Evolutionary conservation across 2,113 vertebrate genomes (phyloP).

Genomic region (Oxygymnocypris stewartii): DNA sequence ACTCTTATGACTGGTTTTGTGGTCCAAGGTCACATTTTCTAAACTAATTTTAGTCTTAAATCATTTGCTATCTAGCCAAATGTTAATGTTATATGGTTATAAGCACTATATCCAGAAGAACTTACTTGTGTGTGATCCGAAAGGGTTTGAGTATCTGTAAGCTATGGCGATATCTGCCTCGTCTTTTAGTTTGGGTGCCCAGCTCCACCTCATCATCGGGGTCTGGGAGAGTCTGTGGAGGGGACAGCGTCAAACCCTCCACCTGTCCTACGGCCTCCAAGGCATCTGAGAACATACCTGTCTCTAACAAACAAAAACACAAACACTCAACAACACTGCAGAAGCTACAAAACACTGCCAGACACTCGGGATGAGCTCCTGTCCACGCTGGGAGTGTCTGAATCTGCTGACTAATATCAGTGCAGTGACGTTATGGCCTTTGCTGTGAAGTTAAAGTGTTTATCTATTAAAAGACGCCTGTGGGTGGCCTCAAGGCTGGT

Average conservation of each 20-base stretch:
- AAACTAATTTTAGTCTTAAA: neutral
- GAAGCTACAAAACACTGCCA: neutral
- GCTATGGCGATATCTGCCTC: slow-evolving; percentile 74
- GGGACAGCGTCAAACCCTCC: slow-evolving; percentile 72
- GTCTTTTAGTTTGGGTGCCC: slow-evolving; percentile 61
- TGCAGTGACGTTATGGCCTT: slow-evolving; percentile 32
- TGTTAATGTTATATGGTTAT: neutral
- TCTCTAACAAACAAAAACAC: slow-evolving; percentile 55
- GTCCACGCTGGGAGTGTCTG: neutral
- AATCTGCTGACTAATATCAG: slow-evolving; percentile 64
- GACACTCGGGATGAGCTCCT: neutral
- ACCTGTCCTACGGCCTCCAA: slow-evolving; percentile 69
- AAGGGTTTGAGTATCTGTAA: slow-evolving; percentile 81
- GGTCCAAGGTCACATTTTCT: too few relatives aligned
- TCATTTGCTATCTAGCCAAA: neutral
- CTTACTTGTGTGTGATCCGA: slow-evolving; percentile 81
- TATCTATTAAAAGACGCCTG: slow-evolving; percentile 79
- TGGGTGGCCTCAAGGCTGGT: slow-evolving; percentile 55
- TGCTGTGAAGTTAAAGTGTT: slow-evolving; percentile 66
- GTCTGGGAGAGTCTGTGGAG: slow-evolving; percentile 60
- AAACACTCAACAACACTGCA: slow-evolving; percentile 25
- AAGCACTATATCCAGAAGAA: neutral
- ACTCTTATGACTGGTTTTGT: too few relatives aligned
- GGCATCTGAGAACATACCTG: slow-evolving; percentile 72
- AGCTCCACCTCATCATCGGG: slow-evolving; percentile 60